phyloP scores from a whole-genome alignment of 2,113 vertebrate species.

The Ramphastos sulfuratus region DNA sequence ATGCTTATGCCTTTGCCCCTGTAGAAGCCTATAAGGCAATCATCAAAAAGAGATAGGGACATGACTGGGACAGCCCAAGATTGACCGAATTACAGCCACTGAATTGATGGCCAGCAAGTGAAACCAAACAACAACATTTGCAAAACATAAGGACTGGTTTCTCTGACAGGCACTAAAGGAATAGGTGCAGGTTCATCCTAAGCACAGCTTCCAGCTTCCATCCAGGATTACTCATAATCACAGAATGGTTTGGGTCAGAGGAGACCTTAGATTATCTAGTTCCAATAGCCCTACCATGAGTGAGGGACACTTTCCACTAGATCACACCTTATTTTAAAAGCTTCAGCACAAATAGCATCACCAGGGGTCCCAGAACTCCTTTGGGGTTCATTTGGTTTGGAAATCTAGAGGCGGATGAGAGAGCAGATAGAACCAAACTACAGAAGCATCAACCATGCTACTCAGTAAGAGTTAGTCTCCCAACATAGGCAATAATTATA shows the following conservation, averaged over 20 bases:
- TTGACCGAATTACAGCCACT: background rate
- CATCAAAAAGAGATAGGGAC: background rate
- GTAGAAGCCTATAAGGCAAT: background rate
- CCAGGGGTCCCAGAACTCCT: background rate
- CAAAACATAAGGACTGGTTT: background rate
- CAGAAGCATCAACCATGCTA: background rate
- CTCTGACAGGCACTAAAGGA: background rate
- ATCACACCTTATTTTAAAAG: background rate
- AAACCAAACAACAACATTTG: background rate
- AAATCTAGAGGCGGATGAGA: background rate
- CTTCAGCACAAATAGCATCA: background rate
- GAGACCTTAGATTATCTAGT: too few species aligned
- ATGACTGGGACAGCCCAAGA: rapidly evolving
- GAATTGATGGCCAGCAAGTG: background rate
- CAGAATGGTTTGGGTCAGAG: too few species aligned
- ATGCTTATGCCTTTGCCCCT: background rate
- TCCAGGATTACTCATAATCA: background rate
- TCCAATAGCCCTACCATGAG: too few species aligned
- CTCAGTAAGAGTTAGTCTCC: background rate
- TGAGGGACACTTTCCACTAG: background rate
- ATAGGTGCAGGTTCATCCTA: background rate
- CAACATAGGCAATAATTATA: background rate
- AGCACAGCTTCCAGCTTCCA: background rate
- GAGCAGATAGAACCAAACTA: background rate
- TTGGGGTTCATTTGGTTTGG: background rate